These are phyloP conservation scores for Rhinoderma darwinii DNA, from an alignment of 2,113 vertebrate genomes.

Conservation along the genomic window DNA sequence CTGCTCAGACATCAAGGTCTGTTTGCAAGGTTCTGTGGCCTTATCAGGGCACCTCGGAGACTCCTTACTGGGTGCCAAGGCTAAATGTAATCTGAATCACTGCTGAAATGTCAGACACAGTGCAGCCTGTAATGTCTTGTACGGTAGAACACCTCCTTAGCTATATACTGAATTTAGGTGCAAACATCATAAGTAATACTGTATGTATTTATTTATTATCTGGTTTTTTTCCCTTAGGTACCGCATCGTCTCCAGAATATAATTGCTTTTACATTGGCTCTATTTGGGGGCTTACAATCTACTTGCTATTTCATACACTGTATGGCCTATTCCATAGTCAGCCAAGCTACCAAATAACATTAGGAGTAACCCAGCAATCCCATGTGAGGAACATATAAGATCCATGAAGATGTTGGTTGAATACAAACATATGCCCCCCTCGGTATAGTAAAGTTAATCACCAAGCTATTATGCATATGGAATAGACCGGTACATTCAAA, in stretches of 20 bases:
- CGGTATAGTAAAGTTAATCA: too few relatives aligned
- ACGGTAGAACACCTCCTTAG: neutral
- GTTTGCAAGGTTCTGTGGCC: conserved; percentile 80
- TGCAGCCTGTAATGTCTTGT: neutral
- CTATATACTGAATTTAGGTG: neutral
- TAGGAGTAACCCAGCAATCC: neutral
- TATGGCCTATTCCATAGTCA: neutral
- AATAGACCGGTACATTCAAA: too few relatives aligned
- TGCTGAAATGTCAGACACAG: neutral
- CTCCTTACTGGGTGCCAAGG: conserved; percentile 67
- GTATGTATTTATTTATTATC: too few relatives aligned
- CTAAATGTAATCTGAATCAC: conserved; percentile 63
- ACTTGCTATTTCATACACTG: neutral
- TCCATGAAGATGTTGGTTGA: too few relatives aligned
- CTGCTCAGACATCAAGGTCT: conserved; percentile 81
- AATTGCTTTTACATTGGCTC: neutral
- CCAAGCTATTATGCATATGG: too few relatives aligned
- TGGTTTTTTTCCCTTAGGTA: neutral
- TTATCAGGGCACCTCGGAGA: conserved; percentile 65
- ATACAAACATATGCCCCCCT: too few relatives aligned
- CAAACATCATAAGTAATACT: neutral
- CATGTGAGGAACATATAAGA: too few relatives aligned
- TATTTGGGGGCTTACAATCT: neutral
- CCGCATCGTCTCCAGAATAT: neutral
- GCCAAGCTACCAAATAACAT: too few relatives aligned